Evolutionary conservation across 2,797 vertebrate genomes (phyloP).

Genomic region (Mallotus villosus): DNA sequence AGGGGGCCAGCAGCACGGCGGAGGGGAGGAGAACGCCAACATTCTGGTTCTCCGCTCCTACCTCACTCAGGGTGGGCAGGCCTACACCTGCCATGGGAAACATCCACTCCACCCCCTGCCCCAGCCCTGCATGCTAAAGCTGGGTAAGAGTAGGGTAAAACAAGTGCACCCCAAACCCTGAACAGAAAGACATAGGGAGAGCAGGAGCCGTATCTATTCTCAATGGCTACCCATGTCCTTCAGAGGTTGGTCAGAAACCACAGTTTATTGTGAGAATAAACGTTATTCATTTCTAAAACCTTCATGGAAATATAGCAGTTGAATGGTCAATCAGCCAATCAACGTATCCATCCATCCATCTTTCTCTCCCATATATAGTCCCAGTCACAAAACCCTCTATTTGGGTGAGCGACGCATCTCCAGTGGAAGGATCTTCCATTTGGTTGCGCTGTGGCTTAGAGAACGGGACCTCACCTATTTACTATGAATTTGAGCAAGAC

Average conservation of each 20-base stretch:
- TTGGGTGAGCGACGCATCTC: constrained; percentile 70
- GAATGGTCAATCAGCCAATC: too few species aligned
- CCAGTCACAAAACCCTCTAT: constrained; percentile 84
- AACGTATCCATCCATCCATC: too few species aligned
- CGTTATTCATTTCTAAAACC: too few species aligned
- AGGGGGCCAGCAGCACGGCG: constrained; percentile 57
- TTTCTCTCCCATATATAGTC: constrained; percentile 67
- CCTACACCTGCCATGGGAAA: constrained; percentile 78
- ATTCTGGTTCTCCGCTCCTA: constrained; percentile 77
- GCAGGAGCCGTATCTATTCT: too few species aligned
- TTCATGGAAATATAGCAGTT: too few species aligned
- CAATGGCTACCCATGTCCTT: too few species aligned
- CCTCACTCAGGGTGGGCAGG: constrained; percentile 66
- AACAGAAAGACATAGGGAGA: too few species aligned
- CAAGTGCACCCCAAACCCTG: background rate
- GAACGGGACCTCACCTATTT: constrained; percentile 82
- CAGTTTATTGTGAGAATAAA: too few species aligned
- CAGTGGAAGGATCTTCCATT: constrained; percentile 73
- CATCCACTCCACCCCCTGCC: constrained; percentile 75
- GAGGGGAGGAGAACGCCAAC: constrained; percentile 67
- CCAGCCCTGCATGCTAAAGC: constrained; percentile 76
- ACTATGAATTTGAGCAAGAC: constrained; percentile 80
- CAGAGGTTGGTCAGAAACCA: too few species aligned
- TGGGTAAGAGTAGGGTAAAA: constrained; percentile 70
- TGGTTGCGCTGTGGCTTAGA: constrained; percentile 77